These are phyloP conservation scores for Ostrea denselamellosa DNA, from an alignment of 1,140 invertebrate genomes.

Conservation along the genomic window DNA sequence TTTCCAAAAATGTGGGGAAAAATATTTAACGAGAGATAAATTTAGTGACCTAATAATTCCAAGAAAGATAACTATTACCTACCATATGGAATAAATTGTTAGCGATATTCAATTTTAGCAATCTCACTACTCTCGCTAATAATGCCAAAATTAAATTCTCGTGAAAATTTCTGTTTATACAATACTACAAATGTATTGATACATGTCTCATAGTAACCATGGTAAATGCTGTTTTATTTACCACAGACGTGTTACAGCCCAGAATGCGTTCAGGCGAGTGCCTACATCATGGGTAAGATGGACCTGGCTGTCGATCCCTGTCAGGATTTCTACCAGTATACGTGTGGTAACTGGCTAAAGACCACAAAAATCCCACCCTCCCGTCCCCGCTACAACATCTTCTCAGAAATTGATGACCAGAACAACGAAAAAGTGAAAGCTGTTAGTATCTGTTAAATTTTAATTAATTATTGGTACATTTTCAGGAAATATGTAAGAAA, in stretches of 20 bases:
- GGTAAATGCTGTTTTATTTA: background rate
- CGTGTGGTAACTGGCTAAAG: conserved; percentile 83
- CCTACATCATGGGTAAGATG: conserved; percentile 78
- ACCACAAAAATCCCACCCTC: conserved; percentile 56
- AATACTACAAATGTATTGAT: background rate
- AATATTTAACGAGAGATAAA: too few species aligned
- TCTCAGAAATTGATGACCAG: conserved; percentile 57
- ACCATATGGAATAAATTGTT: too few species aligned
- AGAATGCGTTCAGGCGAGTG: conserved; percentile 65
- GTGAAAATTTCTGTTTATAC: too few species aligned
- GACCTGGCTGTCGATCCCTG: conserved; percentile 87
- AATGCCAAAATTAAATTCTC: too few species aligned
- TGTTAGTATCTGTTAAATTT: conserved; percentile 49
- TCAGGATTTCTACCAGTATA: conserved; percentile 95
- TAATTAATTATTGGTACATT: too few species aligned
- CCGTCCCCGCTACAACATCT: conserved; percentile 56
- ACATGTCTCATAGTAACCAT: background rate
- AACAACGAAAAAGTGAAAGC: conserved; percentile 59
- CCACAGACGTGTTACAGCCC: conserved; percentile 58
- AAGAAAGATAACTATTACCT: too few species aligned
- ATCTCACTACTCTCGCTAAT: too few species aligned
- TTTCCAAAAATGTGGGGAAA: too few species aligned
- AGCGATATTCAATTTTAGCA: too few species aligned
- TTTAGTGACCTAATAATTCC: too few species aligned
- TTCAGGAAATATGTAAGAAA: too few species aligned